phyloP scores from a whole-genome alignment of 2,797 vertebrate genomes.

The Calcarius lapponicus region DNA sequence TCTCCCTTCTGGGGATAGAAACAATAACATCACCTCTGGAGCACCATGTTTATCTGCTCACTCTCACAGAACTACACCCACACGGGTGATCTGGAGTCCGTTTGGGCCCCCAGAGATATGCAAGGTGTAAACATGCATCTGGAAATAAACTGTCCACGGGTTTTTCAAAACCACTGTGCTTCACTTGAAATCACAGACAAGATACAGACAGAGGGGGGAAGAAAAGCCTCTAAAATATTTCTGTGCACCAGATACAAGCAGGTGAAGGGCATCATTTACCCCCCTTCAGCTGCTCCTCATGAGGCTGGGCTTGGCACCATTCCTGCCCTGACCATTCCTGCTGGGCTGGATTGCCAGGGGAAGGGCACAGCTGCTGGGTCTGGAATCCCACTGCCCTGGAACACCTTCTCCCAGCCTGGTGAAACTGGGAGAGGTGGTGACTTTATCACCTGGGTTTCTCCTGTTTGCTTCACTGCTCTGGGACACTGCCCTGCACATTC shows the following conservation, averaged over 20 bases:
- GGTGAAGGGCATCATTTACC: not conserved
- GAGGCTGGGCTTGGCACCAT: rapidly evolving
- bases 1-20: not conserved
- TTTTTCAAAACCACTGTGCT: not conserved
- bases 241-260: not conserved
- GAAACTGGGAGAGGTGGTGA: not conserved
- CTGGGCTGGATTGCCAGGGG: rapidly evolving
- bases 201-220: rapidly evolving
- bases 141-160: not conserved
- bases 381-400: not conserved
- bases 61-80: not conserved
- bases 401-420: not conserved
- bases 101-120: not conserved
- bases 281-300: rapidly evolving
- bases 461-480: not conserved
- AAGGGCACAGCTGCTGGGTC: not conserved
- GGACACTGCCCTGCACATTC: not conserved
- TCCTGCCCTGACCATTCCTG: rapidly evolving
- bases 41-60: not conserved
- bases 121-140: not conserved
- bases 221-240: not conserved
- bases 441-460: not conserved
- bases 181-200: not conserved
- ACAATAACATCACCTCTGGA: not conserved
- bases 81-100: not conserved